Conservation (phyloP, 2,113 vertebrate species). For the Phasianus colchicus region DNA sequence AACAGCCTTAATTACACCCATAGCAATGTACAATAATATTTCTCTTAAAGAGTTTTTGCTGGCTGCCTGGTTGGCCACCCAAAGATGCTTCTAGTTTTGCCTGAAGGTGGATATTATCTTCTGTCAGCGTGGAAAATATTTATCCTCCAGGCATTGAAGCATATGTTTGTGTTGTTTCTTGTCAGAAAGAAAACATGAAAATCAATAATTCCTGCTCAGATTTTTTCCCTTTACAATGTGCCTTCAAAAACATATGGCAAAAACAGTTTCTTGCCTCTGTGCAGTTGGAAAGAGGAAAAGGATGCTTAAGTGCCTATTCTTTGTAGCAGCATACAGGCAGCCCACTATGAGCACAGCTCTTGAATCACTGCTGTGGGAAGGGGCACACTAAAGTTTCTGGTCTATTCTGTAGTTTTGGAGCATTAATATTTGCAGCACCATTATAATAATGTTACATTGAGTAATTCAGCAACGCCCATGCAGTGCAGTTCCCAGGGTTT, state of each 20-base stretch:
- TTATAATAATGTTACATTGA: conserved; percentile 49
- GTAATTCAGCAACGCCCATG: conserved; percentile 60
- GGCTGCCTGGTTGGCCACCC: not conserved
- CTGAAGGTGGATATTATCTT: conserved; percentile 47
- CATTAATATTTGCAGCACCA: conserved; percentile 17
- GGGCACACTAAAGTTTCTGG: not conserved
- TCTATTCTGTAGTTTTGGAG: conserved; percentile 2
- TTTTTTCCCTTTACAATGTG: not conserved
- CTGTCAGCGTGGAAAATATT: conserved; percentile 51
- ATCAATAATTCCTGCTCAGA: conserved; percentile 58
- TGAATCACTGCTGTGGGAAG: not conserved
- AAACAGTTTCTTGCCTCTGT: conserved; percentile 40
- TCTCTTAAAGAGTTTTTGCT: not conserved
- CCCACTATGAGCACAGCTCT: not conserved
- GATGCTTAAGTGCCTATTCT: not conserved
- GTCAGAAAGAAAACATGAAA: conserved; percentile 54
- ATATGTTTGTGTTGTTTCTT: conserved; percentile 57
- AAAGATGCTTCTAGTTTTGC: conserved; percentile 39
- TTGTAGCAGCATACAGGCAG: not conserved
- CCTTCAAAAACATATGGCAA: conserved; percentile 53
- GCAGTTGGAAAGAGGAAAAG: not conserved
- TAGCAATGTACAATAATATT: not conserved
- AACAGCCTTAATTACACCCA: conserved; percentile 26
- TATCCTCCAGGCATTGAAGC: conserved; percentile 62
- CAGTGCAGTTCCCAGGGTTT: not conserved